These are phyloP conservation scores for Apocrypta bakeri DNA, from an alignment of 1,140 invertebrate species.

Conservation along the genomic window DNA sequence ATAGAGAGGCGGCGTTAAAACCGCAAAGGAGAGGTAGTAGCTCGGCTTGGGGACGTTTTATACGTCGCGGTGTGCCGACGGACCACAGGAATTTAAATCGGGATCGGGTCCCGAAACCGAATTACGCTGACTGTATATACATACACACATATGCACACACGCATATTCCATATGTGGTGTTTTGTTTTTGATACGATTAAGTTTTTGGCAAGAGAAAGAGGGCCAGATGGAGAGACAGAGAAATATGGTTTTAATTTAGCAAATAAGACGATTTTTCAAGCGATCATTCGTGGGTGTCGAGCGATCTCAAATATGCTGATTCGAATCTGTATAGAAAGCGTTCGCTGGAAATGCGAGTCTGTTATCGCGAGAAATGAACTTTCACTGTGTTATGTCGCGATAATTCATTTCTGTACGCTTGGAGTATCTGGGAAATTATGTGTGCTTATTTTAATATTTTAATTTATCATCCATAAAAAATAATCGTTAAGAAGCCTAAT, in stretches of 20 bases:
- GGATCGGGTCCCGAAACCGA: slow-evolving; percentile 1
- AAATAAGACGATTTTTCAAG: background rate
- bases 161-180: background rate
- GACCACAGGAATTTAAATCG: slow-evolving; percentile 47
- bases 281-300: background rate
- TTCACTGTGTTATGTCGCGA: too few species aligned
- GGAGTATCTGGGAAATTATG: too few species aligned
- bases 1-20: background rate
- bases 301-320: too few species aligned
- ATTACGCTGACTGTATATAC: slow-evolving; percentile 5
- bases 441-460: too few species aligned
- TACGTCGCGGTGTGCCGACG: background rate
- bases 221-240: too few species aligned
- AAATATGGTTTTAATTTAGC: background rate
- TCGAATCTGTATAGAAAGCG: too few species aligned
- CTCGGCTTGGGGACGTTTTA: background rate
- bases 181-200: background rate
- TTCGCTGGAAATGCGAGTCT: too few species aligned
- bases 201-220: too few species aligned
- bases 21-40: slow-evolving; percentile 6
- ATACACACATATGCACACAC: background rate
- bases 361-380: too few species aligned
- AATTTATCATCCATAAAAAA: too few species aligned
- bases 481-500: too few species aligned
- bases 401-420: too few species aligned